Base-by-base conservation (phyloP, 2,113 vertebrate genomes). In the Pyrgilauda ruficollis region DNA sequence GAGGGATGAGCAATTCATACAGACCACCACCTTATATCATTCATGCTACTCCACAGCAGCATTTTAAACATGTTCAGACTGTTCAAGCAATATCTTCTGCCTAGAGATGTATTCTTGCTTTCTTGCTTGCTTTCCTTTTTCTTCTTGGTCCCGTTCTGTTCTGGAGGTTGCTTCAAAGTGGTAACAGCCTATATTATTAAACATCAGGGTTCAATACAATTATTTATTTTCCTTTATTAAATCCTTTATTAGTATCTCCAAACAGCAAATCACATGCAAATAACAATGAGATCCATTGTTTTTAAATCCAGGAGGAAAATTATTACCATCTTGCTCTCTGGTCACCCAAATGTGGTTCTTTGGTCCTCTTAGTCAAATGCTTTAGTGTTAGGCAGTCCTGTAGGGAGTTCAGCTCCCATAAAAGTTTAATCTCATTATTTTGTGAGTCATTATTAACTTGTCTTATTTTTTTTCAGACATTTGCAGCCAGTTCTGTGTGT, bases 1-100 rank as follows among this genome's bases (percentile, higher is more conserved):
- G 81, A 92, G 76, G 58, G 50, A 91, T 92, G 91, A 97, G 95
- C 83, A 95, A 97, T 96, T 91, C 90, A 89, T 95, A 84, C 77
- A 1, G 91, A 88, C 84, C 82, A 84, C 69, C 80, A 93, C 78
- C 82, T 86, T 89, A 94, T 55, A 97, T 87, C 76, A 86, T 94
- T 96, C 91, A 93, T 96, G 85, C 63, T 87, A 77, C 50, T 78
- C 87, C 85, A 91, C 55, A 84, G 89, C 83, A 96, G 64, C 76
- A 89, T 77, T 95, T 77, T 74, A 92, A 93, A 80, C 64, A 63
- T n/a, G 53, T 84, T 86, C 59, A 92, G 58, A 19, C 41, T 90
- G 33, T 70, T 84, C 52, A 95, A 77, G 70, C 21, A 19, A 49
- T 78, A 58, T 87, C 58, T 84, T 94, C 52, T 85, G 62, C 82